phyloP scores from a whole-genome alignment of 23 tunicate species.

The Halocynthia aurantium region DNA sequence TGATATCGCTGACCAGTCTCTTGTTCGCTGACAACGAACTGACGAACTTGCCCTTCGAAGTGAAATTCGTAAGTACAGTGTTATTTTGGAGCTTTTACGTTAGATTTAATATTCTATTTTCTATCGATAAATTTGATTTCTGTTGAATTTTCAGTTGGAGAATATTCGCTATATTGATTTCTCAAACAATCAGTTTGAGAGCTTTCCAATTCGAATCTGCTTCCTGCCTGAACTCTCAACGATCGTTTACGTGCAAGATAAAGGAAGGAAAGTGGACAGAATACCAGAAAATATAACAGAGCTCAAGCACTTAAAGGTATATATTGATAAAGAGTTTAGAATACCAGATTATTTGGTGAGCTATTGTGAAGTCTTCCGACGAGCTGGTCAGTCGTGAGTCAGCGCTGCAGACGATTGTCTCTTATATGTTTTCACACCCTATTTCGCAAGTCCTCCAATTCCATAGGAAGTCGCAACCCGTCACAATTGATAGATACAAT shows the following conservation, averaged over 20 bases:
- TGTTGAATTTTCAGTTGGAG: constrained; percentile 16
- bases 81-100: too few relatives aligned
- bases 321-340: not conserved
- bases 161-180: constrained; percentile 29
- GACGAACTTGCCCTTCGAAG: constrained; percentile 40
- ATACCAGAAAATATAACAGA: constrained; percentile 48
- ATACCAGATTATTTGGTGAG: not conserved
- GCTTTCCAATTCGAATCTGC: constrained; percentile 45
- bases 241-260: constrained; percentile 24
- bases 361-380: too few relatives aligned
- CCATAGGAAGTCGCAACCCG: too few relatives aligned
- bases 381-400: too few relatives aligned
- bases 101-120: too few relatives aligned
- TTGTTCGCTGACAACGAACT: constrained; percentile 35
- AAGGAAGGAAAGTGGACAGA: constrained; percentile 19
- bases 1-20: constrained; percentile 22
- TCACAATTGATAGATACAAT: too few relatives aligned
- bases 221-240: constrained; percentile 17
- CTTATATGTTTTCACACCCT: too few relatives aligned
- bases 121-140: too few relatives aligned
- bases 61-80: constrained; percentile 31
- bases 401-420: too few relatives aligned
- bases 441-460: too few relatives aligned
- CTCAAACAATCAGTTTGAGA: constrained; percentile 45
- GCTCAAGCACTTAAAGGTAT: constrained; percentile 32